Evolutionary conservation across 1,140 invertebrate genomes (phyloP), one percentile per base, ranked within the genome.

Genomic region (Hylaeus anthracinus): DNA sequence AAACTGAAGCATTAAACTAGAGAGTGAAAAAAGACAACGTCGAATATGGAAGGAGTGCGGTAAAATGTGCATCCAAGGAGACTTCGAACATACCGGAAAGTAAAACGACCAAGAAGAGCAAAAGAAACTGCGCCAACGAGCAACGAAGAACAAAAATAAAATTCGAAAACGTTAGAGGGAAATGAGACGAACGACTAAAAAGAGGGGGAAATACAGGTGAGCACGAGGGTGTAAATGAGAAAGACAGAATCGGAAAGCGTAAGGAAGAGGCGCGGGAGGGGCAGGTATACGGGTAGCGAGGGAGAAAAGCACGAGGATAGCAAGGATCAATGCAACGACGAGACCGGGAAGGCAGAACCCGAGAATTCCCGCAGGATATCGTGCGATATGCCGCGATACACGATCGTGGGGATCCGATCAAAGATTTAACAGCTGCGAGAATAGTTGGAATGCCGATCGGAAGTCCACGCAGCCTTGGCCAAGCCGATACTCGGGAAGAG

Each of bases 251-350:
- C 65, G n/a, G 8, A 12, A 12, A 8, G 9, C 10, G 43, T 4
- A 58, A 41, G 45, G 26, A 15, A 90, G 91, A 92, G 90, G 53
- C 37, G 58, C 26, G 55, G 43, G 66, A 55, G 56, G 64, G 72
- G 55, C 12, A 39, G 14, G 63, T 88, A 85, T 80, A 76, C 53
- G 89, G 65, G 56, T 41, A 43, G 39, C 90, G 91, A 93, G 92
- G 71, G 48, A 70, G 56, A 67, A 71, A 51, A 12, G 63, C 39
- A 58, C 26, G 80, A 58, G 72, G 72, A 70, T 55, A 64, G 65
- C 70, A 87, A 90, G 88, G 88, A 91, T 91, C 90, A 88, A 92
- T 91, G 90, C 88, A 90, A 91, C 88, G 88, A 79, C 84, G 83
- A 73, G 79, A 85, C 84, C 82, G 87, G 85, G 84, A 89, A 89